Percentiles rank a stretch among this genome's conserved stretches.
These are phyloP conservation scores for Clusia tigrina DNA, from an alignment of 2,888 invertebrate species.

Conservation along the genomic window DNA sequence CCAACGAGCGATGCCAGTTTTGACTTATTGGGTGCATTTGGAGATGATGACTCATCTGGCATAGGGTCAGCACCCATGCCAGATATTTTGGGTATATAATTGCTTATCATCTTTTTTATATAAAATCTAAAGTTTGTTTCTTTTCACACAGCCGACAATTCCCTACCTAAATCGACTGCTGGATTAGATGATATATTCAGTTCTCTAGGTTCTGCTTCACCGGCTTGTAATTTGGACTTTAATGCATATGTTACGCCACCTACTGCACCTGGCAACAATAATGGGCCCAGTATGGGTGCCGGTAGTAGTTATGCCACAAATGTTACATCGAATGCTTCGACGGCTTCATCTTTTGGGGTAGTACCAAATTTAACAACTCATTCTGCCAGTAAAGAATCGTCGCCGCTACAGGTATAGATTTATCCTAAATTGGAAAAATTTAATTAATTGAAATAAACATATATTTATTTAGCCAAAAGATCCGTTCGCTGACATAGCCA, in stretches of 20 bases:
- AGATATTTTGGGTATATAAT: constrained; percentile 50
- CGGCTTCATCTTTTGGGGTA: constrained; percentile 38
- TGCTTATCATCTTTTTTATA: neutral
- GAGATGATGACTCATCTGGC: constrained; percentile 58
- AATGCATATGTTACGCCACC: constrained; percentile 41
- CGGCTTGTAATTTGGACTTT: constrained; percentile 47
- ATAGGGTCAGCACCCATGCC: constrained; percentile 58
- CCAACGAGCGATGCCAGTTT: constrained; percentile 66
- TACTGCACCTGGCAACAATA: constrained; percentile 25
- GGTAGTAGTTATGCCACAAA: constrained; percentile 35
- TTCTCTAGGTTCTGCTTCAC: constrained; percentile 51
- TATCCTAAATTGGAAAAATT: constrained; percentile 35
- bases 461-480: constrained; percentile 67
- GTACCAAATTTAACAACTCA: constrained; percentile 46
- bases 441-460: neutral
- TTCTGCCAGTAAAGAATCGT: constrained; percentile 60
- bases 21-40: constrained; percentile 69
- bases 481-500: constrained; percentile 78
- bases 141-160: constrained; percentile 38
- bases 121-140: neutral
- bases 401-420: constrained; percentile 65
- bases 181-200: constrained; percentile 75
- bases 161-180: constrained; percentile 45
- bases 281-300: neutral
- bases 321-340: constrained; percentile 38